A percentile compares a stretch with the other conserved stretches of the same genome.
Conservation (phyloP, 1,140 invertebrate genomes). For the Scaptodrosophila lebanonensis region DNA sequence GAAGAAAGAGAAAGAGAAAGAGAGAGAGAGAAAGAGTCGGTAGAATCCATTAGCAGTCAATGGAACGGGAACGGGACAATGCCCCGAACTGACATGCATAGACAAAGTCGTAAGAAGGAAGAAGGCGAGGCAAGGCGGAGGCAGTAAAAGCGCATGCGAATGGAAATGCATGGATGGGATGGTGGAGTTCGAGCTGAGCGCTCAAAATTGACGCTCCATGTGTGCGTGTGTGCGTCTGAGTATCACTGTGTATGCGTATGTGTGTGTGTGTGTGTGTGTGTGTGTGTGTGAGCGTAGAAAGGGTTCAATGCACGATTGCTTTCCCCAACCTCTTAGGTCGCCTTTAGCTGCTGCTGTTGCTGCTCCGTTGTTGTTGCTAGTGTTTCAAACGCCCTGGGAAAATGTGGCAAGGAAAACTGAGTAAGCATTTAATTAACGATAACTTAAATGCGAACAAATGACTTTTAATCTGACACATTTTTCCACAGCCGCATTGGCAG, state of each 20-base stretch:
- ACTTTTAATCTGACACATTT: constrained; percentile 11
- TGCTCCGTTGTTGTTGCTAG: no score
- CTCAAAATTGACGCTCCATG: constrained; percentile 24
- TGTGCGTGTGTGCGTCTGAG: constrained; percentile 1
- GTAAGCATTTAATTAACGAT: no score
- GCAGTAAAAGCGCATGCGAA: constrained; percentile 13
- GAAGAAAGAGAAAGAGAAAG: neutral
- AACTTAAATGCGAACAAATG: constrained; percentile 26
- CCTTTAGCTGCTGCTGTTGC: constrained; percentile 12
- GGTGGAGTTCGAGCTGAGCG: constrained; percentile 40
- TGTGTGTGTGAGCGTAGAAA: constrained; percentile 36
- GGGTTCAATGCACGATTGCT: constrained; percentile 68
- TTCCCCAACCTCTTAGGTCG: no score
- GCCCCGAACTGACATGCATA: constrained; percentile 9
- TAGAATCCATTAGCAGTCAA: constrained; percentile 53
- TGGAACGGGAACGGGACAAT: constrained; percentile 32
- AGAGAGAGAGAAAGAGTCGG: neutral
- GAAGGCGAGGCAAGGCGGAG: constrained; percentile 9
- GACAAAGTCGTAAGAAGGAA: neutral
- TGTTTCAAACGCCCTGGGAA: constrained; percentile 68
- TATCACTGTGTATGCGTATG: constrained; percentile 11
- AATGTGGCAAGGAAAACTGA: constrained; percentile 21
- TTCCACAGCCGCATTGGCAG: constrained; percentile 19
- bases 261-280: constrained; percentile 1
- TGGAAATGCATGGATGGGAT: constrained; percentile 39